Percentiles rank a stretch among this genome's conserved stretches.
phyloP scores from a whole-genome alignment of 2,888 invertebrate genomes.

The Euplagia quadripunctaria region DNA sequence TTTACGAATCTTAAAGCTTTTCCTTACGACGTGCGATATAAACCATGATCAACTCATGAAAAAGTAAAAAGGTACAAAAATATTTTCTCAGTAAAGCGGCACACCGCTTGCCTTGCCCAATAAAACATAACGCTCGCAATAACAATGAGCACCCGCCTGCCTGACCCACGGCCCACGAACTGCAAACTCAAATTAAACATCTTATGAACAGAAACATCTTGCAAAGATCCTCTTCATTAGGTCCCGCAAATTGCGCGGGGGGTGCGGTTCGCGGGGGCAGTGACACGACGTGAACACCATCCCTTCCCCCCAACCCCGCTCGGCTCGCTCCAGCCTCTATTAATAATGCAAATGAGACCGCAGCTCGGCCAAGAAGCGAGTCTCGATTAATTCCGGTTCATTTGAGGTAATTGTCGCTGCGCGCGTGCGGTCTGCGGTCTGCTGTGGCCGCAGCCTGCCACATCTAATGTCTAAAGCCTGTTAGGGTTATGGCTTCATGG shows the following conservation, averaged over 20 bases:
- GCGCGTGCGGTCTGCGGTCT: slow-evolving; percentile 78
- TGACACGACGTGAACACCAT: slow-evolving; percentile 69
- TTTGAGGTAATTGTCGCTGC: slow-evolving; percentile 87
- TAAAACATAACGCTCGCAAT: slow-evolving; percentile 75
- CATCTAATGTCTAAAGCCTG: slow-evolving; percentile 53
- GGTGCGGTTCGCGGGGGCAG: slow-evolving; percentile 68
- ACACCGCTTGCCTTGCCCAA: slow-evolving; percentile 46
- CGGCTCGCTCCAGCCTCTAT: slow-evolving; percentile 73
- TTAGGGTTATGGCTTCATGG: slow-evolving; percentile 47
- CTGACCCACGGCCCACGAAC: slow-evolving; percentile 76
- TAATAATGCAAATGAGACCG: slow-evolving; percentile 88
- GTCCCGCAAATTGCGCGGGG: slow-evolving; percentile 79
- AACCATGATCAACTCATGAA: slow-evolving; percentile 18
- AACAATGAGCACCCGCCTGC: slow-evolving; percentile 76
- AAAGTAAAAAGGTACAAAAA: slow-evolving; percentile 34
- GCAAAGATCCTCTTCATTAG: slow-evolving; percentile 86
- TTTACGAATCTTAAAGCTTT: slow-evolving; percentile 3
- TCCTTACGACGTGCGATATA: slow-evolving; percentile 15
- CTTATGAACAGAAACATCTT: slow-evolving; percentile 87
- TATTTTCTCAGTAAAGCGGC: slow-evolving; percentile 25
- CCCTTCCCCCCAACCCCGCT: slow-evolving; percentile 55
- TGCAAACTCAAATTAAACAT: slow-evolving; percentile 86
- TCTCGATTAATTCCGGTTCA: slow-evolving; percentile 87
- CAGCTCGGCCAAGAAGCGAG: slow-evolving; percentile 86
- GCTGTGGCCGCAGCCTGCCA: slow-evolving; percentile 50